Evolutionary conservation across 1,140 invertebrate genomes (phyloP), one percentile per base, ranked within the genome.

Genomic region (Leptopilina boulardi): DNA sequence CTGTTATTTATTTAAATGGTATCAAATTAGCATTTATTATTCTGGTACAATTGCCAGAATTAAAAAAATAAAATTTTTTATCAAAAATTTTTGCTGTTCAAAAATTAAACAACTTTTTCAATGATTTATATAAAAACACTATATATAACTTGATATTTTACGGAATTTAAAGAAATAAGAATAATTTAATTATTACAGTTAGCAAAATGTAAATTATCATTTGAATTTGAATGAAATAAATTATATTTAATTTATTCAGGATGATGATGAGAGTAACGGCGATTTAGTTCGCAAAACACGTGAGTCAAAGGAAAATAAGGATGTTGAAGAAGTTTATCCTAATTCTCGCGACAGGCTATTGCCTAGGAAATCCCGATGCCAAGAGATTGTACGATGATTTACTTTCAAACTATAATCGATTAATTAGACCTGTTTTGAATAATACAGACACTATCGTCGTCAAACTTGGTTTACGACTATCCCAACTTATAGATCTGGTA

Each of bases 401-500:
- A 56, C 93, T 99, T 75, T 97, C 97, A 83, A 98, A 97, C 91
- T 99, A 99, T 90, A 99, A 99, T 92, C 94, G 98, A 80, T 93
- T 99, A 41, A 98, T 98, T 76, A 92, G 98, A 83, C 98, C 98
- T 0, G 97, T 99, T 6, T 94, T 94, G 80, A 97, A 98, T 89
- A 98, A 98, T 88, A 97, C 95, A 4, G 96, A 99, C 87, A 97
- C 96, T n/a, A 95, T 98, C 11, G 92, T 97, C 23, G 97, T 99
- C 54, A 97, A 98, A 89, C 92, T 99, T 38, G 98, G 98, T 19
- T 92, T 99, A 23, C 92, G 97, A 66, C 92, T 99, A 70, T 98
- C 97, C 0, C 98, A 99, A 89, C 95, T 99, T 76, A 98, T 99
- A 87, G 98, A 99, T 92, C 92, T 98, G 93, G 97, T 96, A 93